phyloP scores from a whole-genome alignment of 1,140 invertebrate genomes.

The Zaprionus nigranus region DNA sequence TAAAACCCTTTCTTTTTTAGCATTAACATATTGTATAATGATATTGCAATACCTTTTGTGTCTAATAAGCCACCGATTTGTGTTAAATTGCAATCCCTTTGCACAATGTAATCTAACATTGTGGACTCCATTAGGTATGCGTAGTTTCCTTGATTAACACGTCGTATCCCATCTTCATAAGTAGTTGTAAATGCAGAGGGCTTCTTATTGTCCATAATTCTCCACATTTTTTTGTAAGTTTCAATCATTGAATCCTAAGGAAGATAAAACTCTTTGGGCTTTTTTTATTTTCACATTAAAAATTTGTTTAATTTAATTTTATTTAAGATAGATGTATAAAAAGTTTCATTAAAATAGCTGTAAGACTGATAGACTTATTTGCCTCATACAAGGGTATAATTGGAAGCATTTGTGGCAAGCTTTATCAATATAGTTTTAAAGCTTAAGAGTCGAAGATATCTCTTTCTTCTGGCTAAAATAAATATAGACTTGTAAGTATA shows the following conservation, averaged over 20 bases:
- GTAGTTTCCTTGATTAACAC: constrained; percentile 92
- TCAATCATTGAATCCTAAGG: constrained; percentile 87
- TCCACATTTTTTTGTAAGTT: constrained; percentile 88
- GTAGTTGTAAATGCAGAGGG: constrained; percentile 90
- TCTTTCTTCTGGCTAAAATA: too few species aligned
- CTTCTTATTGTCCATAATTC: constrained; percentile 90
- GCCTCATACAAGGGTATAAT: too few species aligned
- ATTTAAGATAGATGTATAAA: too few species aligned
- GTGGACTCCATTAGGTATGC: constrained; percentile 98
- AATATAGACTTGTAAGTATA: background rate
- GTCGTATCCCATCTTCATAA: constrained; percentile 92
- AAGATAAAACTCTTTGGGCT: background rate
- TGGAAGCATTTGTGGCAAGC: too few species aligned
- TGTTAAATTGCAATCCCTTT: constrained; percentile 96
- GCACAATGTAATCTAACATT: constrained; percentile 95
- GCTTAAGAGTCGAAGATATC: too few species aligned
- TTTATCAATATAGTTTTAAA: too few species aligned
- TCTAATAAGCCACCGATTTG: constrained; percentile 89
- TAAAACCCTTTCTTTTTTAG: background rate
- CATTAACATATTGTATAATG: background rate
- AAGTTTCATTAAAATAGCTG: too few species aligned
- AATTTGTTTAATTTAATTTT: too few species aligned
- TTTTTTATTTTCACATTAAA: too few species aligned
- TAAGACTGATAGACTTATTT: too few species aligned
- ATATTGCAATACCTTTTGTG: constrained; percentile 88